A percentile compares a stretch with the other conserved stretches of the same genome.
These are phyloP conservation scores for Cydia amplana DNA, from an alignment of 1,140 invertebrate species.

Conservation along the genomic window DNA sequence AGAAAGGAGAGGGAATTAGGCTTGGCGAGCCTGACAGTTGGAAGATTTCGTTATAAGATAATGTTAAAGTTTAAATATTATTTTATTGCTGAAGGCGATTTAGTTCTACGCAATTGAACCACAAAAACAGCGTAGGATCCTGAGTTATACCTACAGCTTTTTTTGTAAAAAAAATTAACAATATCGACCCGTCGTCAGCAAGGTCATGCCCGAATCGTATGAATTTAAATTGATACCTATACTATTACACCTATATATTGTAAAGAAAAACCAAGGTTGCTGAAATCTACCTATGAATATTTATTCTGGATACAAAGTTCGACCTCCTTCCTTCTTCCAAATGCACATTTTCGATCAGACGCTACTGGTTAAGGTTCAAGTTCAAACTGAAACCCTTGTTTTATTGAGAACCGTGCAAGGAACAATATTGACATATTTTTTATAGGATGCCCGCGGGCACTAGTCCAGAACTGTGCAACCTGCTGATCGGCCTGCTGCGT, in stretches of 20 bases:
- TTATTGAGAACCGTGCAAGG: no score
- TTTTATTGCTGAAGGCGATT: background rate
- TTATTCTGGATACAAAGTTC: background rate
- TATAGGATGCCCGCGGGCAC: conserved; percentile 95
- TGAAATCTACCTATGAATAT: background rate
- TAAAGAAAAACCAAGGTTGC: conserved; percentile 6
- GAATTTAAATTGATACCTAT: conserved; percentile 18
- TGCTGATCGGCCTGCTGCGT: conserved; percentile 92
- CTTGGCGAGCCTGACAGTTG: no score
- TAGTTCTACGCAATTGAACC: background rate
- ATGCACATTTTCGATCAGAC: no score
- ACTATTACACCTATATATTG: background rate
- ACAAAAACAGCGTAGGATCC: conserved; percentile 14
- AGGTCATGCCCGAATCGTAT: conserved; percentile 9
- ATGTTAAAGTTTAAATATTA: background rate
- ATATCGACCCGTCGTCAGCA: conserved; percentile 14
- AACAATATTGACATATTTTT: conserved; percentile 46
- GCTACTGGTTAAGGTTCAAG: no score
- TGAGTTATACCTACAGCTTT: background rate
- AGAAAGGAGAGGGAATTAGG: no score
- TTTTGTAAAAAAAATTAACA: conserved; percentile 19
- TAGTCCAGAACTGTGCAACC: conserved; percentile 92
- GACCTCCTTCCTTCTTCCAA: no score
- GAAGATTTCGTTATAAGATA: no score
- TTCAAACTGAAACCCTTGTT: no score